Base-by-base conservation (phyloP, 2,888 invertebrate species). In the Leptopterna dolabrata region DNA sequence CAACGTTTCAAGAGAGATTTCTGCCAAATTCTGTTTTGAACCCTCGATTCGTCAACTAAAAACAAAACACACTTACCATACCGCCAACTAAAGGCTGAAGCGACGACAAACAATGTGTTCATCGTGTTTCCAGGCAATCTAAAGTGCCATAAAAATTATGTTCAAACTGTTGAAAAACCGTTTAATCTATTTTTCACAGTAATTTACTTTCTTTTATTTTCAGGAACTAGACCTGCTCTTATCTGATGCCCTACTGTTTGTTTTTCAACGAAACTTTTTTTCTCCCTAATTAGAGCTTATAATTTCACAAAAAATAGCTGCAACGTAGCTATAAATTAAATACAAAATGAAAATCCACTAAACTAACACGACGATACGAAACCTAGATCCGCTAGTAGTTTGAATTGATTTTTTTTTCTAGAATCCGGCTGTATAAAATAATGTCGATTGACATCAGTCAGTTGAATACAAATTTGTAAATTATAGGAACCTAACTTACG, bases 191-290 rank as follows among this genome's bases (percentile, higher is more conserved):
- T 73, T 73, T 73, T 36, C 73, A 73, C 16, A 27, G 16, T 19
- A 73, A 30, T 45, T 4, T 78, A 78, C 45, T 41, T 78, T 7
- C 30, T 36, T 41, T n/a, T 70, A 70, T 36, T 45, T 73, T 45
- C 85, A 85, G 85, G 85, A 85, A 85, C 85, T 85, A 73, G 43
- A 85, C 85, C 85, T 85, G 85, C 85, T 85, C 85, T 71, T 85
- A 45, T 27, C 19, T 78, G 81, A 81, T 78, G 78, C 78, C 78
- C 78, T 78, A 73, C n/a, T 73, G 16, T 36, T 73, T 73, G 11
- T 73, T 36, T 71, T 27, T 11, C 71, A 73, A 73, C 30, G 11
- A 73, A 73, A 73, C 41, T 30, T 73, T 30, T 16, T 14, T 30
- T 30, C 4, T 36, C 13, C 4, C 36, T 9, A 63, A 63, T 63